Conservation (phyloP, 2,113 vertebrate genomes). For the Apodemus speciosus region DNA sequence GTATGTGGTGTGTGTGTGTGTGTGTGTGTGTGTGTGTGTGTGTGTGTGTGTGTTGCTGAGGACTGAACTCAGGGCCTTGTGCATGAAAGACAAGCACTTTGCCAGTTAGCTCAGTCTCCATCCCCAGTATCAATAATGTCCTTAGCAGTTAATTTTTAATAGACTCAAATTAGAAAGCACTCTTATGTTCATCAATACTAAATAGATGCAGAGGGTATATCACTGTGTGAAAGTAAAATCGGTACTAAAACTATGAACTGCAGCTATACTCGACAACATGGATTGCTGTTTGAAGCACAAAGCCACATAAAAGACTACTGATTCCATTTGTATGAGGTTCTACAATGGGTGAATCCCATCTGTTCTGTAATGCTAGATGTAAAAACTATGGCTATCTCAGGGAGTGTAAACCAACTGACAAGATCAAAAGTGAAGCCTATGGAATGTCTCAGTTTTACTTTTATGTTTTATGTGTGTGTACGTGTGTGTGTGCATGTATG, state of each 20-base stretch:
- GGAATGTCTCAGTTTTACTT: not conserved
- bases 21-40: not conserved
- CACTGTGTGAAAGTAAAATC: not conserved
- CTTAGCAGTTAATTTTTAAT: not conserved
- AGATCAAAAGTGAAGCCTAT: not conserved
- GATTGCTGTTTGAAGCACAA: slow-evolving; percentile 36
- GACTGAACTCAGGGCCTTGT: not conserved
- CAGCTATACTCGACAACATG: not conserved
- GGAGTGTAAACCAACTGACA: not conserved
- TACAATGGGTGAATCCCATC: not conserved
- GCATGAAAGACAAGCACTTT: not conserved
- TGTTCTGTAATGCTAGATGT: not conserved
- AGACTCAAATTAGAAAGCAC: not conserved
- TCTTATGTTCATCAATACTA: not conserved
- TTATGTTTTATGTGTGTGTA: not conserved
- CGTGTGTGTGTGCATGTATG: not conserved
- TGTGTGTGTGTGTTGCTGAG: not conserved
- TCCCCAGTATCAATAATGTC: not conserved
- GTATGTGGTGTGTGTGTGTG: not conserved
- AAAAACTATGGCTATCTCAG: not conserved
- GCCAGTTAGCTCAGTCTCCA: not conserved
- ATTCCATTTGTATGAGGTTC: not conserved
- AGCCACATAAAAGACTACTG: not conserved
- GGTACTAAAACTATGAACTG: not conserved
- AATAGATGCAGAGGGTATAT: not conserved